Conservation (phyloP, 1,140 invertebrate species). For the Globodera rostochiensis region DNA sequence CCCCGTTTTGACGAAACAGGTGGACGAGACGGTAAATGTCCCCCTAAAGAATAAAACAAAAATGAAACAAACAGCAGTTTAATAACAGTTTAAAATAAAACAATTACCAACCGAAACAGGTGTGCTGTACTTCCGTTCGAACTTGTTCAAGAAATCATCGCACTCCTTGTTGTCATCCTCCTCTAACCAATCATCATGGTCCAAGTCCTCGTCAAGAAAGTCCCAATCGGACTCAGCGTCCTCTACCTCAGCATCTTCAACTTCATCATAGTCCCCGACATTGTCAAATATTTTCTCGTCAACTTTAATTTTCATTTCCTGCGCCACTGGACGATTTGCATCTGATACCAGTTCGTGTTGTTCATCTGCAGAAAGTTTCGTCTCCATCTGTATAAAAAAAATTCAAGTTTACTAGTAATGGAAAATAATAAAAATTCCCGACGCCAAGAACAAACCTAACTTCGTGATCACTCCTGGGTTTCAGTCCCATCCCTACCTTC, state of each 20-base stretch:
- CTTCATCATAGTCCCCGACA: background rate
- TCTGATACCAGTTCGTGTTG: background rate
- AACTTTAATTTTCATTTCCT: background rate
- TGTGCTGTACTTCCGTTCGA: background rate
- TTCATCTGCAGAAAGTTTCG: too few species aligned
- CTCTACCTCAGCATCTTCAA: too few species aligned
- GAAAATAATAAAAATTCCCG: too few species aligned
- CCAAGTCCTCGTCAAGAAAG: background rate
- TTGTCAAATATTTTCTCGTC: background rate
- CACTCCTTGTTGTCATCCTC: background rate
- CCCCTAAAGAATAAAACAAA: background rate
- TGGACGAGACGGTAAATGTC: background rate
- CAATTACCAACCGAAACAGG: background rate
- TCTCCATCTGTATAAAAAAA: too few species aligned
- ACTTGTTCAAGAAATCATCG: background rate
- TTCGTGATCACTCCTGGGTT: too few species aligned
- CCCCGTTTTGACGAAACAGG: background rate
- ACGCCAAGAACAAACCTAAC: too few species aligned
- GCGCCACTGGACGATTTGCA: background rate
- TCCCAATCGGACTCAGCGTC: background rate
- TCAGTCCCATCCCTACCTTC: too few species aligned
- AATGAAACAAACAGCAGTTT: too few species aligned
- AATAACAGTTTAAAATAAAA: too few species aligned
- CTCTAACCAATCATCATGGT: background rate
- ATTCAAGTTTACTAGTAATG: too few species aligned